A percentile compares a stretch with the other conserved stretches of the same genome.
phyloP scores from a whole-genome alignment of 2,113 vertebrate species.

The Chitala chitala region DNA sequence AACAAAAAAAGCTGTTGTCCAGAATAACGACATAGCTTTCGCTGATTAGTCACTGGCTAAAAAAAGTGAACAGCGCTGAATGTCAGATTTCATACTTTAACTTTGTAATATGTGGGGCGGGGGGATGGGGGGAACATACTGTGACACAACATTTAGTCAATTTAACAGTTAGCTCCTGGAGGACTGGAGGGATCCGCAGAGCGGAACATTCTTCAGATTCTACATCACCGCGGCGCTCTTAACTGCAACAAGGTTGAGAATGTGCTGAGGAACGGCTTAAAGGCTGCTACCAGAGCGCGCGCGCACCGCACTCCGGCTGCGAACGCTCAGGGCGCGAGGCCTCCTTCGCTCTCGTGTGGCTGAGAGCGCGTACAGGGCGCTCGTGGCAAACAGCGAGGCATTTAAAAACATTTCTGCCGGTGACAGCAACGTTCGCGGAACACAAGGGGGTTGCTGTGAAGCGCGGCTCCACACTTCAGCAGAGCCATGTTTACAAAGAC shows the following conservation, averaged over 20 bases:
- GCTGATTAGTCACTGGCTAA: neutral
- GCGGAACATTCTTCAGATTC: conserved; percentile 4
- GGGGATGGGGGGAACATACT: too few species aligned
- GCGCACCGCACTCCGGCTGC: neutral
- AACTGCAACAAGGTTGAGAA: neutral
- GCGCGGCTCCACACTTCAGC: neutral
- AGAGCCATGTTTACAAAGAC: conserved; percentile 33
- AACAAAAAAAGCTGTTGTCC: neutral
- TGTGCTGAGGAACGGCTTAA: neutral
- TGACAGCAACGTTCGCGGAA: neutral
- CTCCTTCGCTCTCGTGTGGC: neutral
- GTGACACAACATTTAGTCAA: neutral
- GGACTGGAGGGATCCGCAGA: neutral
- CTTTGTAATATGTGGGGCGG: neutral
- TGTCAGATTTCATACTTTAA: conserved; percentile 4
- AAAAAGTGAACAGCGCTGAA: neutral
- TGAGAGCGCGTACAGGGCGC: too few species aligned
- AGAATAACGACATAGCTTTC: neutral
- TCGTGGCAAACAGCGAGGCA: neutral
- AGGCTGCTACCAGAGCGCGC: neutral
- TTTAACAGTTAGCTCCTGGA: neutral
- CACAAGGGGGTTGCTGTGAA: neutral
- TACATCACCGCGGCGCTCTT: neutral
- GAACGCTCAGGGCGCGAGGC: neutral
- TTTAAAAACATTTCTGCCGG: conserved; percentile 5